phyloP scores from a whole-genome alignment of 2,888 invertebrate species.

The Epinotia ramella region DNA sequence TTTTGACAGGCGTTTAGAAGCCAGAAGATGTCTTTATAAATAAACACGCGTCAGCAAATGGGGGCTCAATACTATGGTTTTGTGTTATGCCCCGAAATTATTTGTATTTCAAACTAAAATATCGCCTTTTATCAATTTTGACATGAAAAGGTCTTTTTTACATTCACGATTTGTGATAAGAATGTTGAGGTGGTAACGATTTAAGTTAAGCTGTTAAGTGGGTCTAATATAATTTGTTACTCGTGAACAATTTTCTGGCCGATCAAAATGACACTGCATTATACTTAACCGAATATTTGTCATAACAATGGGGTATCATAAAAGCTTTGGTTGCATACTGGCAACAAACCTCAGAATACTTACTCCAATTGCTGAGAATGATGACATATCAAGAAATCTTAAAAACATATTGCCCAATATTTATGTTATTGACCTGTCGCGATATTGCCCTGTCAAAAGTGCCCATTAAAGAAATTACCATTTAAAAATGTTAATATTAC shows the following conservation, averaged over 20 bases:
- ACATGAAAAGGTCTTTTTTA: conserved; percentile 21
- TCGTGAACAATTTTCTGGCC: background rate
- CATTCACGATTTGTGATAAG: conserved; percentile 1
- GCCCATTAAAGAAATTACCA: background rate
- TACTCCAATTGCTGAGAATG: background rate
- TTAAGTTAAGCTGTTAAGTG: conserved; percentile 21
- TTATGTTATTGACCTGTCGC: background rate
- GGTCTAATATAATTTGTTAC: conserved; percentile 26
- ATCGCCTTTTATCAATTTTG: background rate
- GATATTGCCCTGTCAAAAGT: background rate
- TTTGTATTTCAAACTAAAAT: conserved; percentile 31
- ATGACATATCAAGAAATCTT: background rate
- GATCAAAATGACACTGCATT: conserved; percentile 5
- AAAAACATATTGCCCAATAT: background rate
- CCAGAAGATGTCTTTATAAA: conserved; percentile 60
- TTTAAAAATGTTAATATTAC: background rate
- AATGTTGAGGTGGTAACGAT: conserved; percentile 11
- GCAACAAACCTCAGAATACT: background rate
- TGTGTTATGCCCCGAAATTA: conserved; percentile 50
- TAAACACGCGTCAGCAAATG: conserved; percentile 72
- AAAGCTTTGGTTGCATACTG: background rate
- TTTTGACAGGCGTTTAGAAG: conserved; percentile 58
- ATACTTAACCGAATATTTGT: background rate
- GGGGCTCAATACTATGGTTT: conserved; percentile 69
- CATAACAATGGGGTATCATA: background rate